These are phyloP conservation scores for Trachelipus rathkii DNA, from an alignment of 1,140 invertebrate species.

Conservation along the genomic window DNA sequence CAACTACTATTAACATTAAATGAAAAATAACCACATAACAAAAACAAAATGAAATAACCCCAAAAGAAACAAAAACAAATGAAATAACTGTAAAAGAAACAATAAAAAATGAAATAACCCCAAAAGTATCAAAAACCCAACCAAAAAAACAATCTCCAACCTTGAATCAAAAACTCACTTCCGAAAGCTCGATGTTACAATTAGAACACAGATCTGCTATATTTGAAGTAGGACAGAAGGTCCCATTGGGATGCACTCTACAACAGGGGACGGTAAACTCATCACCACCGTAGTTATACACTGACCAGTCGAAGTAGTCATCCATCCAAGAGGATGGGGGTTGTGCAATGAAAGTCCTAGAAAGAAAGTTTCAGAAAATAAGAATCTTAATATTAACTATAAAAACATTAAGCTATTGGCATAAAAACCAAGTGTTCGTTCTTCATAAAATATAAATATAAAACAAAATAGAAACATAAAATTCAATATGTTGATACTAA, in stretches of 20 bases:
- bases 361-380: constrained; percentile 30
- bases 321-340: constrained; percentile 84
- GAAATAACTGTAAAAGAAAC: neutral
- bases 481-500: no score
- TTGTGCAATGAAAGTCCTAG: constrained; percentile 69
- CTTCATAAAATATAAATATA: no score
- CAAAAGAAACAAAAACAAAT: no score
- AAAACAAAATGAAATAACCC: no score
- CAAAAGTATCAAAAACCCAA: neutral
- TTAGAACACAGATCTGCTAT: constrained; percentile 24
- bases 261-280: constrained; percentile 57
- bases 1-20: neutral
- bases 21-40: neutral
- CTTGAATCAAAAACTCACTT: constrained; percentile 13
- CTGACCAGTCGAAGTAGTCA: constrained; percentile 81
- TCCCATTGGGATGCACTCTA: constrained; percentile 58
- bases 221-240: constrained; percentile 58
- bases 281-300: constrained; percentile 46
- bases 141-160: no score
- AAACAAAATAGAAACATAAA: no score
- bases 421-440: no score
- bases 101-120: neutral
- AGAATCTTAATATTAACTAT: no score
- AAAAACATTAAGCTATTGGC: no score
- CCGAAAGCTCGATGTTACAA: constrained; percentile 37